These are phyloP conservation scores for Drosophila tanythrix DNA, from an alignment of 2,888 invertebrate genomes.

Conservation along the genomic window DNA sequence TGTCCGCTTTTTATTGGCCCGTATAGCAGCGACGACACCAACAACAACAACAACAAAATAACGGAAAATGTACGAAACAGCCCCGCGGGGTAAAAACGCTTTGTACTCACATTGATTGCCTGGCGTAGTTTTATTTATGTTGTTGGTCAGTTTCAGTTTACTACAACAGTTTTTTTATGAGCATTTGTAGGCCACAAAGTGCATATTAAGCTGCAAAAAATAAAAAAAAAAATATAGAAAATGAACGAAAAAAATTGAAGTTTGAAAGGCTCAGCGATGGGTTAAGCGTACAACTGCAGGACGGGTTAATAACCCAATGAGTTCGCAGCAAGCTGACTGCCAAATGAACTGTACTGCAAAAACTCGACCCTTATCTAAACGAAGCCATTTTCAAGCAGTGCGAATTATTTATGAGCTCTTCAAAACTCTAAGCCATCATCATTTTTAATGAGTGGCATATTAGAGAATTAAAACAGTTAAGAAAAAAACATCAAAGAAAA, in stretches of 20 bases:
- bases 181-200: conserved; percentile 77
- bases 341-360: conserved; percentile 35
- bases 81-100: conserved; percentile 77
- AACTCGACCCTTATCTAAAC: conserved; percentile 21
- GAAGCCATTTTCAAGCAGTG: conserved; percentile 30
- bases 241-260: conserved; percentile 11
- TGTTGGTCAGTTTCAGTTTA: conserved; percentile 63
- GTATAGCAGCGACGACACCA: conserved; percentile 46
- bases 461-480: neutral
- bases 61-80: conserved; percentile 29
- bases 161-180: conserved; percentile 62
- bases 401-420: conserved; percentile 13
- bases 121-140: conserved; percentile 76
- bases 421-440: neutral
- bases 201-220: conserved; percentile 67
- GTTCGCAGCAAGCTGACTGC: conserved; percentile 27
- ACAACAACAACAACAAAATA: conserved; percentile 37
- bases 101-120: conserved; percentile 78
- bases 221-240: conserved; percentile 3
- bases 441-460: neutral
- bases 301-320: conserved; percentile 56
- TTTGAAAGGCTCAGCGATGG: conserved; percentile 46
- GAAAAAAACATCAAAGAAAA: neutral
- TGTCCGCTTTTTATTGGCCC: conserved; percentile 72
- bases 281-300: conserved; percentile 44